Conservation (phyloP, 2,888 invertebrate genomes). For the Flabesymbios commensalis region DNA sequence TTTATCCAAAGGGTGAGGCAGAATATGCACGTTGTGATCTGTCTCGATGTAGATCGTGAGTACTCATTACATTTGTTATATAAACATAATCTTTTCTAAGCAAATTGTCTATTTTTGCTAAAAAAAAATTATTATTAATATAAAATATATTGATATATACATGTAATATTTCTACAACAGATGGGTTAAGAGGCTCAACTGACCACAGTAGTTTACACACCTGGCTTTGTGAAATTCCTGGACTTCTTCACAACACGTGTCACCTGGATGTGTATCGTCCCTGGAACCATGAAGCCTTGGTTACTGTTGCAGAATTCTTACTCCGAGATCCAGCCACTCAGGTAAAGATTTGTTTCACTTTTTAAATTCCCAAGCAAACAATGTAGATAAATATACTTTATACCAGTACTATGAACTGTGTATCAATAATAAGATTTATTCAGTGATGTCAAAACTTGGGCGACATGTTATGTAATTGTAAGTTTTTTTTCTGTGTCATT, state of each 20-base stretch:
- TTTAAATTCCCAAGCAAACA: no score
- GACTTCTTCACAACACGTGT: conserved; percentile 42
- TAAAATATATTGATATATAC: neutral
- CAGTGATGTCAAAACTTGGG: no score
- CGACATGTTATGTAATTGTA: no score
- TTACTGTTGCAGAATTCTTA: conserved; percentile 42
- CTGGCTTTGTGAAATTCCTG: conserved; percentile 44
- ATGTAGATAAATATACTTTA: no score
- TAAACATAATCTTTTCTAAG: no score
- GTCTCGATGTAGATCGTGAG: conserved; percentile 36
- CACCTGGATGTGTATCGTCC: conserved; percentile 52
- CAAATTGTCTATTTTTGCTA: no score
- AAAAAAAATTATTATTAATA: no score
- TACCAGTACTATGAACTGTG: no score
- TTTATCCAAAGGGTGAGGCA: conserved; percentile 49
- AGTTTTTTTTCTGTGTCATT: no score
- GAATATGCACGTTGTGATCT: conserved; percentile 55
- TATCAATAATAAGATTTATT: no score
- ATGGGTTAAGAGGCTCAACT: neutral
- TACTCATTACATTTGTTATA: no score
- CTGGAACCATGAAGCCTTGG: conserved; percentile 51
- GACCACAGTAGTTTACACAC: conserved; percentile 32
- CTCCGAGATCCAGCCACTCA: conserved; percentile 14
- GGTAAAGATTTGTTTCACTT: conserved; percentile 7
- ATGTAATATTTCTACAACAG: neutral